Conservation (phyloP, 1,140 invertebrate genomes). For the Papilio helenus region DNA sequence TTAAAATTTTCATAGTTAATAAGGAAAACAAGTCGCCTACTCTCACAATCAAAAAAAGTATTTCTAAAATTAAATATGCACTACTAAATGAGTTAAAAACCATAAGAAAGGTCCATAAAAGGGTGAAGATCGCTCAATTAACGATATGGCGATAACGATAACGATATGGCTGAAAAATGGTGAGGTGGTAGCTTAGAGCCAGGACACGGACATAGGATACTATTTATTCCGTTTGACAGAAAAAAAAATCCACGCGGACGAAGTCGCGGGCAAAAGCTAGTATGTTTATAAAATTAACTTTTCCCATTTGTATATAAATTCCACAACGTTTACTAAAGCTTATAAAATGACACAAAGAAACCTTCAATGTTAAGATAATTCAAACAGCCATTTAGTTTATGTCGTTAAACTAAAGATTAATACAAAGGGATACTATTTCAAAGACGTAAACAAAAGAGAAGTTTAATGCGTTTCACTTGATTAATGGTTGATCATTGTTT, state of each 20-base stretch:
- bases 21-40: background rate
- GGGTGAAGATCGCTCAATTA: too few species aligned
- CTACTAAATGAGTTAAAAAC: background rate
- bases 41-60: background rate
- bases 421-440: constrained; percentile 21
- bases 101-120: too few species aligned
- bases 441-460: constrained; percentile 25
- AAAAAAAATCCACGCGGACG: too few species aligned
- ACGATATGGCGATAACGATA: too few species aligned
- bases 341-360: background rate
- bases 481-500: constrained; percentile 9
- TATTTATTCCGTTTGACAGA: too few species aligned
- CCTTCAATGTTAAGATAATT: background rate
- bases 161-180: too few species aligned
- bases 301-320: too few species aligned
- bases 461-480: constrained; percentile 20
- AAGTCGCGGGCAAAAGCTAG: too few species aligned
- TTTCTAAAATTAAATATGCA: background rate
- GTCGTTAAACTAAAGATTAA: constrained; percentile 23
- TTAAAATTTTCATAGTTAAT: background rate
- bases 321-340: background rate
- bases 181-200: too few species aligned
- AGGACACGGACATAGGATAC: too few species aligned
- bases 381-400: constrained; percentile 11
- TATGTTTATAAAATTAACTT: too few species aligned